phyloP scores from a whole-genome alignment of 1,140 invertebrate species.

The Saccostrea echinata region DNA sequence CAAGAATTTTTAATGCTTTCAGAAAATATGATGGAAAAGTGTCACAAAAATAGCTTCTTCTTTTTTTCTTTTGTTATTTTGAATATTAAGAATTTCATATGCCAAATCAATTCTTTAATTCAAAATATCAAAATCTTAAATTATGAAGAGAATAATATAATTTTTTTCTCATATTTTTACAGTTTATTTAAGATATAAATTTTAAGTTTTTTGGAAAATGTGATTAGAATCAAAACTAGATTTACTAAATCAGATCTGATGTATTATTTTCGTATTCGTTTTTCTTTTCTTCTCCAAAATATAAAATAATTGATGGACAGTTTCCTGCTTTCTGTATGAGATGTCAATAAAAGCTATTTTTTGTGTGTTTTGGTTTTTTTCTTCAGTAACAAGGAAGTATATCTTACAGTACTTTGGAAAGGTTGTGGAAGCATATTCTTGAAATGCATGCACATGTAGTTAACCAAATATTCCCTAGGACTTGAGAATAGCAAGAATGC shows the following conservation, averaged over 20 bases:
- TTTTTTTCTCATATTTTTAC: not conserved
- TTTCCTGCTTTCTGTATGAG: constrained; percentile 12
- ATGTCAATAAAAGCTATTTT: constrained; percentile 39
- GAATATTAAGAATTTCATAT: not conserved
- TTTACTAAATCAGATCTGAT: no score
- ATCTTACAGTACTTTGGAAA: no score
- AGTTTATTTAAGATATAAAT: not conserved
- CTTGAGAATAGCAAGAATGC: no score
- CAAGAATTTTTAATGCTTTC: not conserved
- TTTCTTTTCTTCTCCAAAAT: no score
- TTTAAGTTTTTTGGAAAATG: no score
- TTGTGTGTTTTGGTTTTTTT: constrained; percentile 1
- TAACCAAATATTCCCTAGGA: no score
- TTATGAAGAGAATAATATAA: not conserved
- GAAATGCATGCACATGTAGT: no score
- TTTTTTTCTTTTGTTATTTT: not conserved
- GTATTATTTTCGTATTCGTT: no score
- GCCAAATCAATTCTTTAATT: no score
- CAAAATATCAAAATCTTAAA: not conserved
- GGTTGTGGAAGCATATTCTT: no score
- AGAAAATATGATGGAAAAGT: not conserved
- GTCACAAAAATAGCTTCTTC: not conserved
- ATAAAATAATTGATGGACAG: not conserved
- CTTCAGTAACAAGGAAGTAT: no score
- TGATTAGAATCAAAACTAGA: no score